Evolutionary conservation across 2,113 vertebrate genomes (phyloP).

Genomic region (Pelobates fuscus): DNA sequence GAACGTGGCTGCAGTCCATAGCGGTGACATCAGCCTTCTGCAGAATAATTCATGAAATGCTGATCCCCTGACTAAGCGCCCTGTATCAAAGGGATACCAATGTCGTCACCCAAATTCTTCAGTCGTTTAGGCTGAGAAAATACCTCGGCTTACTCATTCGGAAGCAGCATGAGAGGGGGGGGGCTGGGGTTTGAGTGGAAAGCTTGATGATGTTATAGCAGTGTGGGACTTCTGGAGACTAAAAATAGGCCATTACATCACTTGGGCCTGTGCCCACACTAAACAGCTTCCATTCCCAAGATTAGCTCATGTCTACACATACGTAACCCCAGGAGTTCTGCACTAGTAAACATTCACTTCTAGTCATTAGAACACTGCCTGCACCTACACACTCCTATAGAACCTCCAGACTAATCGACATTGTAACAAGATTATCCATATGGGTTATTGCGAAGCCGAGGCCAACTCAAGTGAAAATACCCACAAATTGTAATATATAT

Average conservation of each 20-base stretch:
- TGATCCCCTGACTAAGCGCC: conserved; percentile 19
- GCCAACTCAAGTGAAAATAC: too few relatives aligned
- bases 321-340: conserved; percentile 26
- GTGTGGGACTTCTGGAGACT: conserved; percentile 37
- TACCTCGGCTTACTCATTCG: conserved; percentile 59
- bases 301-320: conserved; percentile 51
- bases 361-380: neutral
- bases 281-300: conserved; percentile 34
- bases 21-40: conserved; percentile 15
- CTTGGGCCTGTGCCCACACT: conserved; percentile 37
- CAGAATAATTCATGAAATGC: conserved; percentile 21
- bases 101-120: conserved; percentile 45
- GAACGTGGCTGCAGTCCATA: conserved; percentile 2
- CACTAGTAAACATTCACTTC: neutral
- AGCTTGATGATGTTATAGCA: conserved; percentile 4
- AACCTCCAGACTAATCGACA: too few relatives aligned
- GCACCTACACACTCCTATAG: neutral
- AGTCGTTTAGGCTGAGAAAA: conserved; percentile 48
- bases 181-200: conserved; percentile 52
- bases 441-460: too few relatives aligned
- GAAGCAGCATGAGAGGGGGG: conserved; percentile 54
- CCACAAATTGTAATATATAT: too few relatives aligned
- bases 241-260: conserved; percentile 53
- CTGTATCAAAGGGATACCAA: neutral
- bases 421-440: too few relatives aligned